Percentiles rank a stretch among this genome's conserved stretches.
Evolutionary conservation across 2,888 invertebrate species (phyloP).

Genomic region (Schizotus pectinicornis): DNA sequence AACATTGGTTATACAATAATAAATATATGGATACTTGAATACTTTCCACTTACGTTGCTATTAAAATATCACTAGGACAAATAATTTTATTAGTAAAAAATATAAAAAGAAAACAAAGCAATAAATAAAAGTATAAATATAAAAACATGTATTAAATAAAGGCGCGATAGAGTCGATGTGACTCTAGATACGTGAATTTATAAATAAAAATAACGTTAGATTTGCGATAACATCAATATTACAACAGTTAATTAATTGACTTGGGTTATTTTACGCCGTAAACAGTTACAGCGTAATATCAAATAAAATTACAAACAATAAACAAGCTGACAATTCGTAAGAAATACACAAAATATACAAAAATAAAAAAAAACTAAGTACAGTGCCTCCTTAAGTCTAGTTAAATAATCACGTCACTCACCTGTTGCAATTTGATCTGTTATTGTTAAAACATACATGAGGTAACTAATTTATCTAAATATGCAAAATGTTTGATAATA

Average conservation of each 20-base stretch:
- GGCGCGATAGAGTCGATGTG: constrained; percentile 7
- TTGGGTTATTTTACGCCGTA: constrained; percentile 45
- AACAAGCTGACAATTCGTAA: constrained; percentile 43
- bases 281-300: constrained; percentile 32
- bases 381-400: constrained; percentile 44
- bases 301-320: constrained; percentile 27
- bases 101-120: constrained; percentile 41
- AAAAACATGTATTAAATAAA: constrained; percentile 32
- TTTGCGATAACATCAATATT: constrained; percentile 38
- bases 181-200: background rate
- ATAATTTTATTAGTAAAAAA: constrained; percentile 42
- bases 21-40: constrained; percentile 43
- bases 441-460: constrained; percentile 38
- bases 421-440: constrained; percentile 23
- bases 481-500: constrained; percentile 36
- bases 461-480: constrained; percentile 49
- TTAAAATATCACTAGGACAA: constrained; percentile 44
- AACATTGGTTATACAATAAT: constrained; percentile 36
- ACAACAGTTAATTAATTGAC: constrained; percentile 48
- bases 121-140: constrained; percentile 47
- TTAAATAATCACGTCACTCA: constrained; percentile 22
- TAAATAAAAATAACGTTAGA: constrained; percentile 33
- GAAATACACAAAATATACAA: constrained; percentile 36
- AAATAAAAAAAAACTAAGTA: constrained; percentile 43
- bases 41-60: constrained; percentile 38